phyloP scores from a whole-genome alignment of 2,888 invertebrate species.

The Dione vanillae region DNA sequence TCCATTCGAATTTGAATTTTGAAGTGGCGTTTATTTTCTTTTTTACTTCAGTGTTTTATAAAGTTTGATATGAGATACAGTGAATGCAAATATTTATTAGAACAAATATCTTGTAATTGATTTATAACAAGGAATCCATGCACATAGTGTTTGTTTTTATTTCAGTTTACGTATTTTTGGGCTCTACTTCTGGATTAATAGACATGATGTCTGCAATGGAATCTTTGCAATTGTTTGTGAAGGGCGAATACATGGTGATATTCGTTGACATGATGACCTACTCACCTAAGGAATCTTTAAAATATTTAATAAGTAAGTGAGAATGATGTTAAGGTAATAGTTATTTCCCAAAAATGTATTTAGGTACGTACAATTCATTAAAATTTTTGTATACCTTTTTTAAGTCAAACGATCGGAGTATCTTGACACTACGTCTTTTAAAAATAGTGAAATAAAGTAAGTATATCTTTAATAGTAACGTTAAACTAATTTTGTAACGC shows the following conservation, averaged over 20 bases:
- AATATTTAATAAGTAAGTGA: conserved; percentile 92
- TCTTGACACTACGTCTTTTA: no score
- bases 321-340: background rate
- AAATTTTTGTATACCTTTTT: no score
- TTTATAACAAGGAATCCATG: background rate
- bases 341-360: no score
- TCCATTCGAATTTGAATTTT: no score
- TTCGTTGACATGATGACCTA: conserved; percentile 97
- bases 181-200: conserved; percentile 92
- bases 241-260: conserved; percentile 97
- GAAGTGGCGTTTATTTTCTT: no score
- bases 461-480: background rate
- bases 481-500: no score
- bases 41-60: no score
- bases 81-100: no score
- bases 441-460: background rate
- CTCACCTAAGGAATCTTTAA: conserved; percentile 88
- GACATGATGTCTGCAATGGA: conserved; percentile 97
- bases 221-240: conserved; percentile 92
- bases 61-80: no score
- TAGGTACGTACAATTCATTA: no score
- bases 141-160: background rate
- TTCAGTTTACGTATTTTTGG: conserved; percentile 97
- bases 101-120: no score
- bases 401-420: no score